Evolutionary conservation across 2,888 invertebrate genomes (phyloP), one percentile per base, ranked within the genome.

Genomic region (Caenorhabditis zanzibari): DNA sequence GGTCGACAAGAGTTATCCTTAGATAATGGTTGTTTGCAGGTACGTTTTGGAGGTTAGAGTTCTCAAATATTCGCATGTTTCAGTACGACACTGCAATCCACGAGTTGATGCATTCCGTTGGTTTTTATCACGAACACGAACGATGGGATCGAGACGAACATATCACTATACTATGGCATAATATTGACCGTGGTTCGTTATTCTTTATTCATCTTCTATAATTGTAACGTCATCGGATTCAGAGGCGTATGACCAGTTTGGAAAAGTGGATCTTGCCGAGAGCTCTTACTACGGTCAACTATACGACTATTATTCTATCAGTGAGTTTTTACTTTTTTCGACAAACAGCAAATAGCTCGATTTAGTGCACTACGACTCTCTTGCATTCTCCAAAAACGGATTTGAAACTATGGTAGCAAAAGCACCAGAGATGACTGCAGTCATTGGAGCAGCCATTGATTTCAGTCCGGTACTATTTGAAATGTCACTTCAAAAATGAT

Each of bases 221-320:
- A n/a, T n/a, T n/a, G n/a, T n/a, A n/a, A n/a, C n/a, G n/a, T n/a
- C n/a, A n/a, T n/a, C n/a, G n/a, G n/a, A n/a, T 88, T 49, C 82
- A 91, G 92, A 92, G 69, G 92, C 92, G 2, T 92, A 92, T 80
- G 92, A 92, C 84, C 92, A 92, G 69, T 92, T 92, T 79, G 92
- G 92, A 14, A 89, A 91, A 68, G 92, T 92, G 14, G 91, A 92
- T 75, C 80, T 92, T 32, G 86, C 87, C 0, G 92, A 92, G 73
- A 89, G 89, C 35, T 90, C 90, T 10, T 92, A 92, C 66, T 92
- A 92, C 61, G 91, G 90, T 14, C 90, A 89, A 56, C 80, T 88
- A 71, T 92, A 91, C 81, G 85, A 85, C 59, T 85, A 81, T 58
- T 83, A 83, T 71, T 83, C 82, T 4, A 82, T 87, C 22, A 87